Conservation (phyloP, 2,888 invertebrate species). For the Sericinus montela region DNA sequence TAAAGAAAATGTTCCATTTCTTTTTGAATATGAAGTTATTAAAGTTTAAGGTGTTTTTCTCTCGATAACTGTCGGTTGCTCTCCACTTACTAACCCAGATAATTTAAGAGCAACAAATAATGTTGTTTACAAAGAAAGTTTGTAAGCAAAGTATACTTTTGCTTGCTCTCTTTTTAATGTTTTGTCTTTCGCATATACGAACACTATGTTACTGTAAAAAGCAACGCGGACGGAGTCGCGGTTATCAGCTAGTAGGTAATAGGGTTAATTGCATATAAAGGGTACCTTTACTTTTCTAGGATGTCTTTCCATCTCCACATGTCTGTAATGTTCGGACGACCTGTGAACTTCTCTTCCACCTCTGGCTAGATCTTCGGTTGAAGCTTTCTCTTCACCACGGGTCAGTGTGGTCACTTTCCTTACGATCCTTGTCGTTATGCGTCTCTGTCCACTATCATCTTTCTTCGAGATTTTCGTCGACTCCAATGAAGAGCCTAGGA, state of each 20-base stretch:
- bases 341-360: conserved; percentile 80
- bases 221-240: no score
- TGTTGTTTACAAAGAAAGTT: no score
- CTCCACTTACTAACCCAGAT: no score
- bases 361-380: conserved; percentile 83
- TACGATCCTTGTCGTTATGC: conserved; percentile 92
- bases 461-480: conserved; percentile 90
- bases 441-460: conserved; percentile 87
- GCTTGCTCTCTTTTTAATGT: no score
- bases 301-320: conserved; percentile 77
- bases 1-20: no score
- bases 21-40: no score
- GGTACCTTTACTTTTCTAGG: conserved; percentile 89
- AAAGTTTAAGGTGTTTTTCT: no score
- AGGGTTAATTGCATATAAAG: conserved; percentile 9
- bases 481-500: conserved; percentile 90
- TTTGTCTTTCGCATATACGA: no score
- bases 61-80: no score
- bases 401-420: conserved; percentile 93
- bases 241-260: not conserved
- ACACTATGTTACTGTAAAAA: no score
- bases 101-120: no score
- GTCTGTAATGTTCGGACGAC: conserved; percentile 77
- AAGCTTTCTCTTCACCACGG: conserved; percentile 89
- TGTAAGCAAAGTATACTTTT: no score